A percentile compares a stretch with the other conserved stretches of the same genome.
Conservation (phyloP, 1,140 invertebrate genomes). For the Asobara japonica region DNA sequence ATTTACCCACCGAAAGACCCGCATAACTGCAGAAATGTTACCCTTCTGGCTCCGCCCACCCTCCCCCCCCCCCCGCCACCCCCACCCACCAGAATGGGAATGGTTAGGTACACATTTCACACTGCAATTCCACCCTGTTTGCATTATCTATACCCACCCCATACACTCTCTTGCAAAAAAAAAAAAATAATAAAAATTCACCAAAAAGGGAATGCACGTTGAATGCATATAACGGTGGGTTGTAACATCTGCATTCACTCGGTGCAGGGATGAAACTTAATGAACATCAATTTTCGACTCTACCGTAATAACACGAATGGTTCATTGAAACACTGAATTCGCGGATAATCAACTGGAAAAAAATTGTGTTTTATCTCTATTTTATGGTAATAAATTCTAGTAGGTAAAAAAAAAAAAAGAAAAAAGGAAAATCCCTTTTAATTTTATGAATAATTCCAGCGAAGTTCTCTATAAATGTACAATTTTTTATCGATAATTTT, state of each 20-base stretch:
- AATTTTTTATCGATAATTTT: background rate
- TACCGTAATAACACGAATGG: background rate
- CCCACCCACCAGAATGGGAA: background rate
- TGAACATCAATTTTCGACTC: constrained; percentile 1
- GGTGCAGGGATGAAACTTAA: background rate
- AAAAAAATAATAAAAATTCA: background rate
- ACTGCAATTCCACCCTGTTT: constrained; percentile 7
- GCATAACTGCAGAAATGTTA: background rate
- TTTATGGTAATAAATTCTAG: background rate
- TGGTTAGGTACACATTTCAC: constrained; percentile 13
- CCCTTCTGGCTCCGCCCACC: no score
- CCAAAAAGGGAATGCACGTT: background rate
- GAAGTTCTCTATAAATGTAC: background rate
- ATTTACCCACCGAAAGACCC: background rate
- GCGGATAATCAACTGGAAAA: background rate
- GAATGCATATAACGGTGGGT: constrained; percentile 5
- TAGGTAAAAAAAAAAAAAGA: background rate
- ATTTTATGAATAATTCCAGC: background rate
- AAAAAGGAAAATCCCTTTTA: background rate
- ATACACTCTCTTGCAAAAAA: background rate
- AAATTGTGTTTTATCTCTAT: background rate
- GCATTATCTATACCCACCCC: background rate
- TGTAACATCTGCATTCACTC: background rate
- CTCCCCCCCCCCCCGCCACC: background rate
- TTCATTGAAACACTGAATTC: background rate